Percentiles rank a stretch among this genome's conserved stretches.
These are phyloP conservation scores for Oscheius sp. DNA, from an alignment of 2,888 invertebrate genomes.

Conservation along the genomic window DNA sequence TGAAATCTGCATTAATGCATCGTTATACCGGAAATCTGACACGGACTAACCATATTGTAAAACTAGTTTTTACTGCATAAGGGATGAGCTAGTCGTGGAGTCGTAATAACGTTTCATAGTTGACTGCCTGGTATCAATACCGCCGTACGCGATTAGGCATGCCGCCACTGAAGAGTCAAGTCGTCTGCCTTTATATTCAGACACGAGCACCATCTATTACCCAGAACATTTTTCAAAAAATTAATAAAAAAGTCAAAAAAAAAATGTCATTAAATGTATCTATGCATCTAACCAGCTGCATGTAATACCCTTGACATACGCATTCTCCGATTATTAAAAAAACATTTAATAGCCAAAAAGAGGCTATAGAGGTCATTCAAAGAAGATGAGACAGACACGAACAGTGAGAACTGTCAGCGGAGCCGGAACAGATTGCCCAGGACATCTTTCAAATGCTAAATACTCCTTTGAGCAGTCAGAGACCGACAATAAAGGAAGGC, in stretches of 20 bases:
- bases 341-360: background rate
- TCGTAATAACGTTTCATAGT: slow-evolving; percentile 28
- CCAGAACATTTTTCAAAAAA: background rate
- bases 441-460: slow-evolving; percentile 23
- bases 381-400: background rate
- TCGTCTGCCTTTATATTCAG: background rate
- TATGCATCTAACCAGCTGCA: slow-evolving; percentile 1
- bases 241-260: background rate
- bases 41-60: background rate
- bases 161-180: slow-evolving; percentile 18
- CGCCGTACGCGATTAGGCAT: slow-evolving; percentile 26
- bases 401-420: background rate
- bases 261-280: background rate
- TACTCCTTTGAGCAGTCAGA: slow-evolving; percentile 16
- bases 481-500: slow-evolving; percentile 20
- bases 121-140: slow-evolving; percentile 29
- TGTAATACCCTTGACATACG: slow-evolving; percentile 23
- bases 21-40: slow-evolving; percentile 18
- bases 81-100: slow-evolving; percentile 18
- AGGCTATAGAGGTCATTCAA: slow-evolving; percentile 4
- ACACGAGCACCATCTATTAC: too few relatives aligned
- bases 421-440: slow-evolving; percentile 10
- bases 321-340: slow-evolving; percentile 1
- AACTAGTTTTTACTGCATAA: slow-evolving; percentile 3
- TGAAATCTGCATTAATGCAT: slow-evolving; percentile 25